These are phyloP conservation scores for Magallana ariakensis DNA, from an alignment of 1,140 invertebrate species.

Conservation along the genomic window DNA sequence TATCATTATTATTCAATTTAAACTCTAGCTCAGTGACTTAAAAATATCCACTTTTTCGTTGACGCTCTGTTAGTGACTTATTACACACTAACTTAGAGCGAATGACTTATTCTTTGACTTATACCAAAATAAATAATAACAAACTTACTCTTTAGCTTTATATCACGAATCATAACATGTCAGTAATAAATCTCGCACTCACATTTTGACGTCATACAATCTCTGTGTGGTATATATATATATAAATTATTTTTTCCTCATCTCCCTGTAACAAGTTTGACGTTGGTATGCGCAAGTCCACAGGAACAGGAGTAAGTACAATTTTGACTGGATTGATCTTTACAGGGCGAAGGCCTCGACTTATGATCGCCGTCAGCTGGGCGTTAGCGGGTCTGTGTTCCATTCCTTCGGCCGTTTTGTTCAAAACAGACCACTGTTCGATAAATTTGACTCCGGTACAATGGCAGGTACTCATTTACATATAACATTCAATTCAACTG, in stretches of 20 bases:
- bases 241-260: neutral
- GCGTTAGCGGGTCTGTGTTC: conserved; percentile 89
- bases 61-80: too few relatives aligned
- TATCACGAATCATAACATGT: too few relatives aligned
- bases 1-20: too few relatives aligned
- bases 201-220: neutral
- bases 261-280: neutral
- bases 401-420: conserved; percentile 83
- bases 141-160: too few relatives aligned
- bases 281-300: neutral
- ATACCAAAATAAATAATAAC: too few relatives aligned
- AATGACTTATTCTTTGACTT: too few relatives aligned
- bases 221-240: neutral
- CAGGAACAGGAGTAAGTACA: neutral
- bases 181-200: neutral
- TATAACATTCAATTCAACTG: too few relatives aligned
- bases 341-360: conserved; percentile 90
- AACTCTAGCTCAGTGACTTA: too few relatives aligned
- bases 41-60: too few relatives aligned
- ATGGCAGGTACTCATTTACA: conserved; percentile 28
- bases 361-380: conserved; percentile 91
- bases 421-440: conserved; percentile 7
- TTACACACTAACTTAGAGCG: too few relatives aligned
- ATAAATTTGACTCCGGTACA: conserved; percentile 13
- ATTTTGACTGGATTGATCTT: conserved; percentile 37